Evolutionary conservation across 2,113 vertebrate species (phyloP), one percentile per base, ranked within the genome.

Genomic region (Heloderma charlesbogerti): DNA sequence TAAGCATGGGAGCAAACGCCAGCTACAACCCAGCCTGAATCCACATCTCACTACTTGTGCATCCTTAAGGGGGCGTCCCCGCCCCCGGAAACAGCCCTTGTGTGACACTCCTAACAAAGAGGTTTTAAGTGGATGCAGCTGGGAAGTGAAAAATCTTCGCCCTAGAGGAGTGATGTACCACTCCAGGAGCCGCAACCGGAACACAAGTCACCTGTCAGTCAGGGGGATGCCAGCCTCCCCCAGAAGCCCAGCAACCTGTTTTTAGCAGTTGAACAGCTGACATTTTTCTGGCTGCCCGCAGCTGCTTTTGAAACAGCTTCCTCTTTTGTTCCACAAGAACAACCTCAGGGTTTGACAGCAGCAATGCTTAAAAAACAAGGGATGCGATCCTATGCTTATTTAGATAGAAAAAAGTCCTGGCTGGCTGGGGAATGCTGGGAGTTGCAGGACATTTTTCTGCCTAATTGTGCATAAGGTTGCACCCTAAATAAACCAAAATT

Each of bases 171-270:
- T n/a, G 88, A 92, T 60, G 0, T 7, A 84, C 82, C 6, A 37
- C 31, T 89, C 91, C 40, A 74, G 69, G n/a, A 93, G 94, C 84
- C 84, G 0, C 67, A 67, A 74, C 83, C 54, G 57, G 1, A 80
- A 40, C 96, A 96, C 79, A 51, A 95, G 94, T 9, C 5, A 57
- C 95, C 94, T 82, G 95, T 96, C 95, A 96, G 31, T 96, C 95
- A 95, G 79, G 31, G 1, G 1, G 45, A 1, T 1, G 43, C 75
- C 1, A 57, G 43, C 75, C 88, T 88, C 79, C 91, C 86, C 90
- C 10, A 0, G 3, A 34, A 40, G 92, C 84, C 82, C 0, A 8
- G 10, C 0, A 9, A 7, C 9, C 94, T 94, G 96, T 95, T 96
- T 96, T 96, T 96, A 95, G 95, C 92, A 90, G 3, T 3, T 54